phyloP scores from a whole-genome alignment of 2,888 invertebrate species.

The Rhamnusium bicolor region DNA sequence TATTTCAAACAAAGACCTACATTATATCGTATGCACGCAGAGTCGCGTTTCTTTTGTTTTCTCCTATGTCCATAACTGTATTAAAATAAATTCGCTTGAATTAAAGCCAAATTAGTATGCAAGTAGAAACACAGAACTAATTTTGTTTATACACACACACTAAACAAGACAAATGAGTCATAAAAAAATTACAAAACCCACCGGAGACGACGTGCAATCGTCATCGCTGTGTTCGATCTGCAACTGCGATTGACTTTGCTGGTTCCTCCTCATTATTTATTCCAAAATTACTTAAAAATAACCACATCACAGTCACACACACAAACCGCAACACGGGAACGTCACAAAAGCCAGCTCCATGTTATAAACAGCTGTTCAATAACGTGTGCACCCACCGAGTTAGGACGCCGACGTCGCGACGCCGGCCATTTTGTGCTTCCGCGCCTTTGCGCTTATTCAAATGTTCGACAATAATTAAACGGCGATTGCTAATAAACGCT shows the following conservation, averaged over 20 bases:
- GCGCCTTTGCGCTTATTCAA: conserved; percentile 18
- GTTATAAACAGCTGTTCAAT: conserved; percentile 61
- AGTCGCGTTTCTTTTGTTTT: background rate
- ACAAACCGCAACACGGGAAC: conserved; percentile 32
- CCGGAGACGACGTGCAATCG: conserved; percentile 73
- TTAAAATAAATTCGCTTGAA: background rate
- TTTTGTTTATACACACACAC: background rate
- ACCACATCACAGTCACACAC: conserved; percentile 39
- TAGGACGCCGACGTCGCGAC: conserved; percentile 61
- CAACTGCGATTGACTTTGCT: conserved; percentile 63
- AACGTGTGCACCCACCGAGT: conserved; percentile 49
- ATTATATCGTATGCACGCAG: background rate
- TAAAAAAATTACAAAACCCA: conserved; percentile 61
- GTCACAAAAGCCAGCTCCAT: conserved; percentile 45
- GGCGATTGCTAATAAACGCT: background rate
- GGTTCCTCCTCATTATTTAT: conserved; percentile 62
- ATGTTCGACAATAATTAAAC: background rate
- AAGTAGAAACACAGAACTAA: background rate
- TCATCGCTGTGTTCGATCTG: conserved; percentile 72
- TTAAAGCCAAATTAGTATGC: conserved; percentile 12
- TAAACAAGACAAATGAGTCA: conserved; percentile 38
- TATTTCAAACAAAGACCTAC: conserved; percentile 11
- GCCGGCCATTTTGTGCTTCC: conserved; percentile 53
- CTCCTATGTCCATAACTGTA: background rate
- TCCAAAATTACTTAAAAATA: conserved; percentile 34